Percentiles rank a stretch among this genome's conserved stretches.
phyloP scores from a whole-genome alignment of 2,113 vertebrate species.

The Proterorhinus semilunaris region DNA sequence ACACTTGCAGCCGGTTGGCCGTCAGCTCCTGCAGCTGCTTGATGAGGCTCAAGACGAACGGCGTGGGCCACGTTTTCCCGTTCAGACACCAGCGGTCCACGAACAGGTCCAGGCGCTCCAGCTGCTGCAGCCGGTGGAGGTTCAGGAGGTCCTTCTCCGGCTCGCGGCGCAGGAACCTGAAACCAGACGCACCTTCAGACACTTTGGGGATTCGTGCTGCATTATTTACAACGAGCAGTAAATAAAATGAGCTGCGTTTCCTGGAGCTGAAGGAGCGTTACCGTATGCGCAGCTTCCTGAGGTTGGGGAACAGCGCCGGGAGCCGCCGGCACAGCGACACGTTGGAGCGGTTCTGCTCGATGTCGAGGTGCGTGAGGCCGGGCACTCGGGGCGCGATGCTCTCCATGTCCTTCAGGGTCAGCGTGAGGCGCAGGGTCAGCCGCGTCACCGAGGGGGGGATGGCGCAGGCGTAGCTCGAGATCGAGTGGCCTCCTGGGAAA shows the following conservation, averaged over 20 bases:
- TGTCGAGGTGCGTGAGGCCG: conserved; percentile 57
- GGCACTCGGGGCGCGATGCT: conserved; percentile 58
- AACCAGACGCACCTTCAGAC: neutral
- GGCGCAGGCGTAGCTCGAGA: conserved; percentile 52
- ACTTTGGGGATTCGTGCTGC: no score
- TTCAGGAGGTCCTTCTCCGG: conserved; percentile 65
- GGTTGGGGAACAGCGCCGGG: conserved; percentile 64
- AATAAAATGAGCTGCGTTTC: no score
- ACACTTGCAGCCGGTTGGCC: conserved; percentile 50
- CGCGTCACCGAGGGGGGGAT: conserved; percentile 55
- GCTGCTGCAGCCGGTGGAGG: conserved; percentile 56
- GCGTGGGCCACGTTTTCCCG: conserved; percentile 62
- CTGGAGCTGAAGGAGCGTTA: conserved; percentile 21
- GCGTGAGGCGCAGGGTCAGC: conserved; percentile 56
- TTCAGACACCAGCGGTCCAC: conserved; percentile 62
- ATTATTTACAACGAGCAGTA: no score
- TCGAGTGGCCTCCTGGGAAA: conserved; percentile 50
- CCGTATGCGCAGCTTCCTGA: conserved; percentile 61
- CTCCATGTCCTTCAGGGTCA: conserved; percentile 68
- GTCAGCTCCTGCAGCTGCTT: conserved; percentile 50
- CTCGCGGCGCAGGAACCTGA: conserved; percentile 62
- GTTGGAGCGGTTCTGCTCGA: conserved; percentile 68
- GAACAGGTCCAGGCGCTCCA: conserved; percentile 63
- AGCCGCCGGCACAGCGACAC: conserved; percentile 62
- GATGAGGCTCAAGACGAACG: conserved; percentile 52